These are phyloP conservation scores for Hydra vulgaris DNA, from an alignment of 30 jellyfish, hydroid and myxozoan species.

Conservation along the genomic window DNA sequence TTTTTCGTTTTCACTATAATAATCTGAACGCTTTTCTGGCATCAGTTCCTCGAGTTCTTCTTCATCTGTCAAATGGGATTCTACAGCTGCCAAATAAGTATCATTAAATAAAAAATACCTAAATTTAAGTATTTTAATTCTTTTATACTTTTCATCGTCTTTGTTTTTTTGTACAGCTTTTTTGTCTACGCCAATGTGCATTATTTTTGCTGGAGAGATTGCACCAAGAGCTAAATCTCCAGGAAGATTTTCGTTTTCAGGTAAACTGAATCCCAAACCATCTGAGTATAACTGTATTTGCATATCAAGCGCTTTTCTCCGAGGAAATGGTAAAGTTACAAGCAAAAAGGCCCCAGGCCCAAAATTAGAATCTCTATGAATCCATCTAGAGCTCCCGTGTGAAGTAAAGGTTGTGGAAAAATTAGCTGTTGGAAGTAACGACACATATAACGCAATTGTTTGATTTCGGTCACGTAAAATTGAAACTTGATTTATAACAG, in stretches of 20 bases:
- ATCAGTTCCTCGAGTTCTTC: conserved; percentile 70
- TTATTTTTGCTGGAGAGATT: conserved; percentile 49
- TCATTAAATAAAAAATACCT: conserved; percentile 69
- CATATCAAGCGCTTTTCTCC: conserved; percentile 93
- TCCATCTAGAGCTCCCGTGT: conserved; percentile 96
- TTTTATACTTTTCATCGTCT: conserved; percentile 37
- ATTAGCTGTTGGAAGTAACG: conserved; percentile 50
- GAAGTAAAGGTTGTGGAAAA: conserved; percentile 66
- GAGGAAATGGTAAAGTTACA: conserved; percentile 89
- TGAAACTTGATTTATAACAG: conserved; percentile 51
- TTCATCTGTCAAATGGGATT: conserved; percentile 61
- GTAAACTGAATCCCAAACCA: conserved; percentile 70
- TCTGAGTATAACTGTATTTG: conserved; percentile 62
- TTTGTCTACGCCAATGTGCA: conserved; percentile 29
- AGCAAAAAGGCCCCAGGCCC: conserved; percentile 71
- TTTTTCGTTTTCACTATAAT: conserved; percentile 1
- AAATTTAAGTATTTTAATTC: conserved; percentile 50
- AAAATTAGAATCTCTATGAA: conserved; percentile 69
- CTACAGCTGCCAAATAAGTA: conserved; percentile 94
- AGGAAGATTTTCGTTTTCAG: conserved; percentile 85
- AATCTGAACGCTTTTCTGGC: conserved; percentile 41
- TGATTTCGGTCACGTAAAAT: conserved; percentile 83
- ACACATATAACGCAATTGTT: conserved; percentile 72
- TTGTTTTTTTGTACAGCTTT: conserved; percentile 32
- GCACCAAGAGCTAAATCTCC: conserved; percentile 92